Conservation (phyloP, 2,113 vertebrate species). For the Gymnorhina tibicen region DNA sequence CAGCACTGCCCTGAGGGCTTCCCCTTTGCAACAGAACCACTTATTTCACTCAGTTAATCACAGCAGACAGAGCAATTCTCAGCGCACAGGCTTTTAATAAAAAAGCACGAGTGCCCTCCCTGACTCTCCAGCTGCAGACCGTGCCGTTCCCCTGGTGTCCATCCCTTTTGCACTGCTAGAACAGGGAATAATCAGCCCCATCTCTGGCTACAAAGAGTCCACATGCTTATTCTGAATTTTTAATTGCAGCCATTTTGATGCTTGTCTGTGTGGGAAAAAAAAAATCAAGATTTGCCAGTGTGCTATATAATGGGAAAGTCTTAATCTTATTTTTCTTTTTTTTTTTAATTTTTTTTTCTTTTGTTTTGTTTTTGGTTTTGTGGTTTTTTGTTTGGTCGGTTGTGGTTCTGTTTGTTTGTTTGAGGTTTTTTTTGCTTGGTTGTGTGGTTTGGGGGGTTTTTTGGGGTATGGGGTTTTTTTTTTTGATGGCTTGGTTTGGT, state of each 20-base stretch:
- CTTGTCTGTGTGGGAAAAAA: not conserved
- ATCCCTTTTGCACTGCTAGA: not conserved
- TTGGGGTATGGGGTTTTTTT: not conserved
- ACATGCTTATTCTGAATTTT: not conserved
- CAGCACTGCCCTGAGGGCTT: not conserved
- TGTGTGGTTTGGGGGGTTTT: not conserved
- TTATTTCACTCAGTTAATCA: not conserved
- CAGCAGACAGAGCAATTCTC: fast-evolving
- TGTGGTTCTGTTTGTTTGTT: not conserved
- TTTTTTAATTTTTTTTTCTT: too few relatives aligned
- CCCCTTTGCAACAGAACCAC: not conserved
- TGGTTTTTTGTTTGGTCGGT: not conserved
- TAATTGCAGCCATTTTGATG: not conserved
- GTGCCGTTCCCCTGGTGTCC: not conserved
- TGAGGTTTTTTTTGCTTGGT: not conserved
- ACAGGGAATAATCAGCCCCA: not conserved
- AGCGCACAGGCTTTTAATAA: not conserved
- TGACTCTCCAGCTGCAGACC: not conserved
- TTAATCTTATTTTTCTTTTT: not conserved
- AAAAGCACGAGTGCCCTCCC: not conserved
- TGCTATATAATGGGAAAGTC: not conserved
- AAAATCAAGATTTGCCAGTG: not conserved
- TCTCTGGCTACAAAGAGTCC: not conserved
- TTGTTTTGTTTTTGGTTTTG: too few relatives aligned
- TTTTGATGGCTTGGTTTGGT: not conserved